Percentiles rank a stretch among this genome's conserved stretches.
Evolutionary conservation across 2,797 vertebrate species (phyloP).

Genomic region (Pangasius krempfi): DNA sequence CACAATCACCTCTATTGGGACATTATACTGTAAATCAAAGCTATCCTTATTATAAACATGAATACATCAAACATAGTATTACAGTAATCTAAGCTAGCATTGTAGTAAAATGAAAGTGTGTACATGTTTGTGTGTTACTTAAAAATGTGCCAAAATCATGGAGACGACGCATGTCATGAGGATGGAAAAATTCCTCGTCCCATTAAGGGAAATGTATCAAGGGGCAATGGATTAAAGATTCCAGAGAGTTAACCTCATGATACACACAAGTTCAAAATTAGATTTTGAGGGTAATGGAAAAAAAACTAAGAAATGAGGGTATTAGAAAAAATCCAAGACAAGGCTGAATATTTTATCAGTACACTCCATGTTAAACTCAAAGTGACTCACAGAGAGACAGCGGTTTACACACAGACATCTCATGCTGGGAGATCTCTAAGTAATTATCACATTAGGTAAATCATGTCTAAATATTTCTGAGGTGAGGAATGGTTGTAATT

Average conservation of each 20-base stretch:
- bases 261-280: neutral
- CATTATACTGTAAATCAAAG: neutral
- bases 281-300: neutral
- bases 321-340: neutral
- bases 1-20: neutral
- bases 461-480: constrained; percentile 1
- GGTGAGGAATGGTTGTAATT: neutral
- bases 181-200: neutral
- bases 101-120: neutral
- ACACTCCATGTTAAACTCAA: neutral
- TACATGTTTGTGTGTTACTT: neutral
- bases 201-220: neutral
- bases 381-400: neutral
- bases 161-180: neutral
- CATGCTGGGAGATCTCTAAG: constrained; percentile 59
- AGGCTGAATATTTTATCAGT: constrained; percentile 8
- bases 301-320: neutral
- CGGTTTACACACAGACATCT: constrained; percentile 35
- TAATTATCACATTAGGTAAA: constrained; percentile 28
- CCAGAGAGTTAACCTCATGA: neutral
- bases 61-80: neutral
- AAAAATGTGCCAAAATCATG: neutral
- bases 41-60: neutral
- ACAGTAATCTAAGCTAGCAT: neutral
- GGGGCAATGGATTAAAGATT: neutral